Evolutionary conservation across 2,797 vertebrate species (phyloP).

Genomic region (Cossypha polioptera): DNA sequence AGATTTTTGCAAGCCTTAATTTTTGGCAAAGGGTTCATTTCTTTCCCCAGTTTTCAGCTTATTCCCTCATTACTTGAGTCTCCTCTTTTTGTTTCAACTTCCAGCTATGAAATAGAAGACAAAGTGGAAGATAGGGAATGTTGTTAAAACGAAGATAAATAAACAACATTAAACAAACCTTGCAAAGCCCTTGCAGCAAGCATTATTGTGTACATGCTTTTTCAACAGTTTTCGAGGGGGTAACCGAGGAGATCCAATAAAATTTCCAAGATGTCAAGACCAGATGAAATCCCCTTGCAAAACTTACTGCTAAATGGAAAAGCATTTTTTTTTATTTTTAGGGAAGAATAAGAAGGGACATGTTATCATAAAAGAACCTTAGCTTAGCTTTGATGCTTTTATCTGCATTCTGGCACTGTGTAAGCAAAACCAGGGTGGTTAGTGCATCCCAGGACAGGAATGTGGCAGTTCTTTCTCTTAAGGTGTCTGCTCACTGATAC

Average conservation of each 20-base stretch:
- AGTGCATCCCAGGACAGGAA: background rate
- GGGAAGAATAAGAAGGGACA: background rate
- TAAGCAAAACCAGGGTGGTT: background rate
- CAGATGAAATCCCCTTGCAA: slow-evolving; percentile 27
- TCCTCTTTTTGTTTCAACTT: background rate
- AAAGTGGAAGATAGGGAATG: background rate
- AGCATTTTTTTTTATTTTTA: background rate
- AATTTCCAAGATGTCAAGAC: slow-evolving; percentile 22
- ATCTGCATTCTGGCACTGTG: background rate
- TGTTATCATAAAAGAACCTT: background rate
- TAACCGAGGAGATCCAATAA: background rate
- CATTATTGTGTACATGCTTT: background rate
- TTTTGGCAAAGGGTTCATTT: background rate
- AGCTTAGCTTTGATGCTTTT: background rate
- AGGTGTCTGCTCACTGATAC: background rate
- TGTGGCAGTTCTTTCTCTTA: background rate
- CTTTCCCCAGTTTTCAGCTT: background rate
- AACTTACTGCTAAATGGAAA: background rate
- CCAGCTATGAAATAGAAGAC: slow-evolving; percentile 1
- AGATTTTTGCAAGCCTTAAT: background rate
- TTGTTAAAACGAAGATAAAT: background rate
- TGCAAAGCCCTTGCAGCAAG: slow-evolving; percentile 6
- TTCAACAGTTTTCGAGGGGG: background rate
- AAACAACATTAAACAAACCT: background rate
- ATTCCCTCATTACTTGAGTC: background rate